Base-by-base conservation (phyloP, 1,140 invertebrate species). In the Phortica variegata region DNA sequence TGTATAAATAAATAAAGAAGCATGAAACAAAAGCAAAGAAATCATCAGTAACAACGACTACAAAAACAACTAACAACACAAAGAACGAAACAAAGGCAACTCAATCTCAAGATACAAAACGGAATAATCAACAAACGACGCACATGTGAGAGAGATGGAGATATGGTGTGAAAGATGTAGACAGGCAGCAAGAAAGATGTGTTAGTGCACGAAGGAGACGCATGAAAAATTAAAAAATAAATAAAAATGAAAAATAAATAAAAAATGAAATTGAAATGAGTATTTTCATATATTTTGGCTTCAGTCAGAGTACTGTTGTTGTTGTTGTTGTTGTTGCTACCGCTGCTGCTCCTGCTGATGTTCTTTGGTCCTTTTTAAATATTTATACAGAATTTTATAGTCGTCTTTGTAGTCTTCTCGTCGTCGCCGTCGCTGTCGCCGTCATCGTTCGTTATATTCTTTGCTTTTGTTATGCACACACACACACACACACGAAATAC, bases 241-340 rank as follows among this genome's bases (percentile, higher is more conserved):
- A 26, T 26, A 26, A 26, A 26, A 26, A 26, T 26, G 23, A 26
- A 26, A 26, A 26, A 26, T 26, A 58, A 56, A 52, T 19, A 52
- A 42, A 42, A 62, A 65, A 57, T 57, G 59, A 62, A 66, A 66
- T 61, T 66, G 62, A 59, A 66, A 66, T 66, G 51, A 66, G 61
- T 66, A 66, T 66, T 66, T 61, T 59, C 53, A 62, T 50, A 48
- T 62, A 59, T 65, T 65, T 56, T 34, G 10, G 7, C 33, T 34
- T 56, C 47, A 26, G 38, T 33, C 44, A 49, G 42, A 38, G 50
- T 34, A 49, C 18, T 29, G 26, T 51, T 45, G 39, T 50, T 38
- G 23, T 21, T 13, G 33, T 45, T 34, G 17, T 19, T 45, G 20
- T 21, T 45, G 29, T 16, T 36, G 26, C 18, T 21, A 12, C 20